Percentiles rank a stretch among this genome's conserved stretches.
Conservation (phyloP, 2,113 vertebrate genomes). For the Sorex araneus region DNA sequence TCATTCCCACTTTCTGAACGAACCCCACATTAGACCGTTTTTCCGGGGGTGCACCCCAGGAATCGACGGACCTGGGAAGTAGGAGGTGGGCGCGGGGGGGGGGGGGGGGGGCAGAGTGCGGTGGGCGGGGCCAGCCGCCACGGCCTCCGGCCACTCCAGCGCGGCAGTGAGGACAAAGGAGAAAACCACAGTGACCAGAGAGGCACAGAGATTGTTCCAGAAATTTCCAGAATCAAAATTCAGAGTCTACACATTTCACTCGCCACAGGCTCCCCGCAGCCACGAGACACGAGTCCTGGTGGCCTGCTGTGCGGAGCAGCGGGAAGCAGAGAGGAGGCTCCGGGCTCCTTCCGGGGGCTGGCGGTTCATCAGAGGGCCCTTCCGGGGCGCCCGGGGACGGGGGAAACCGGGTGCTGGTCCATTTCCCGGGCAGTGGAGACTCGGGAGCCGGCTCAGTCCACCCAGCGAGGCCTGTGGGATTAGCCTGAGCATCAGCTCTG, state of each 20-base stretch:
- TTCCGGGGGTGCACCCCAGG: not conserved
- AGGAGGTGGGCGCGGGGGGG: not conserved
- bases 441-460: too few species aligned
- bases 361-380: too few species aligned
- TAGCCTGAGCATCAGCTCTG: too few species aligned
- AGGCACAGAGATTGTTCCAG: not conserved
- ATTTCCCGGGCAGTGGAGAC: too few species aligned
- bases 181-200: not conserved
- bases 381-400: too few species aligned
- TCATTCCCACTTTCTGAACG: not conserved
- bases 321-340: not conserved
- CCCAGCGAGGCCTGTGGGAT: too few species aligned
- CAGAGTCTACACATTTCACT: too few species aligned
- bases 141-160: not conserved
- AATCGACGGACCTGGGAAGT: not conserved
- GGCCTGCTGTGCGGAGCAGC: rapidly evolving
- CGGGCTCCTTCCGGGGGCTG: not conserved
- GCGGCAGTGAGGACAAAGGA: not conserved
- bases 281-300: not conserved
- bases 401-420: too few species aligned
- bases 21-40: not conserved
- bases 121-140: not conserved
- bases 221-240: not conserved
- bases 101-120: too few species aligned
- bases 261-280: not conserved